Evolutionary conservation across 37 sponge, comb jelly and placozoan species (phyloP), one percentile per base, ranked within the genome.

Genomic region (Cliona cf. orientalis): DNA sequence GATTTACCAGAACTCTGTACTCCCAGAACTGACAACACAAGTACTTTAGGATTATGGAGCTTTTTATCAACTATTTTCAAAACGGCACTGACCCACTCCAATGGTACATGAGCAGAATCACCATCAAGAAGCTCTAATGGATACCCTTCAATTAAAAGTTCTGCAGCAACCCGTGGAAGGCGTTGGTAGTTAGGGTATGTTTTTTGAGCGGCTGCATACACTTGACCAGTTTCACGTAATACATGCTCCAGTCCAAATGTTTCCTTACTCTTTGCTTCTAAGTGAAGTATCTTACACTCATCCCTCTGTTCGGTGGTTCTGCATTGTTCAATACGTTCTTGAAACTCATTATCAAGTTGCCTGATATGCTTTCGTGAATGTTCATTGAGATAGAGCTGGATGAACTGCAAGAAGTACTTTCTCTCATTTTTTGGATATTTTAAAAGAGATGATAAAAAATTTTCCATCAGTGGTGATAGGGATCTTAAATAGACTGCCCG

Each of bases 71-170:
- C 25, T 46, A 74, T 23, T 31, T 74, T 29, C 33, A 83, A 63
- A 4, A 83, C 84, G 19, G 74, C 75, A 7, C 25, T 62, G 2
- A 83, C 75, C 84, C 84, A 83, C 17, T 31, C 33, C 28, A 66
- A 31, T 41, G 84, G 84, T 9, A 83, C 84, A 74, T 83, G 75
- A 43, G 84, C 40, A 62, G 68, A 73, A 71, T 82, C 72, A 17
- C 83, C 83, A 71, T 82, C 83, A 41, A 82, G 33, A 19, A 82
- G 36, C 45, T 82, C 83, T 2, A 82, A 34, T 9, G 83, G 83
- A 45, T 82, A 72, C 3, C 83, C 83, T 71, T 74, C 66, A 83
- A 62, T n/a, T 32, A 83, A 46, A 3, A 83, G 57, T 6, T 83
- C 74, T 34, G 84, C 84, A 44, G 75, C 75, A 17, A 83, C 59